Evolutionary conservation across 2,113 vertebrate genomes (phyloP).

Genomic region (Danio rerio): DNA sequence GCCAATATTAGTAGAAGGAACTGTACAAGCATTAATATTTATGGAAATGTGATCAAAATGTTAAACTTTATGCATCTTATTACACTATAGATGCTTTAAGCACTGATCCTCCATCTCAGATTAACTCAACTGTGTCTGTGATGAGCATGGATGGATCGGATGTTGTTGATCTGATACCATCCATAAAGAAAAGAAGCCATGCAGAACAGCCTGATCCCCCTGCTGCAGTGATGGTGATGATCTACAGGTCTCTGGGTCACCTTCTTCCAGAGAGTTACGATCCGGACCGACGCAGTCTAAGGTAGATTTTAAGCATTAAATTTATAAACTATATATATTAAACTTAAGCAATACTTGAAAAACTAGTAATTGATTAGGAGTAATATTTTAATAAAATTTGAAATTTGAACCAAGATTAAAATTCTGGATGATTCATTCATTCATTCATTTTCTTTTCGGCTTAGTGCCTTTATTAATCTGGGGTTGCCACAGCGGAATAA

Average conservation of each 20-base stretch:
- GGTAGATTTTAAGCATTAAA: slow-evolving; percentile 65
- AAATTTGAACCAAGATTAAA: no score
- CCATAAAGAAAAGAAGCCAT: slow-evolving; percentile 76
- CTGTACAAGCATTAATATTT: background rate
- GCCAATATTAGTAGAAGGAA: no score
- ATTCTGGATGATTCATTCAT: no score
- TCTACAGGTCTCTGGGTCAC: slow-evolving; percentile 82
- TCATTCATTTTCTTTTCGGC: no score
- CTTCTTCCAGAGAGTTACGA: slow-evolving; percentile 88
- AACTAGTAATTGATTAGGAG: no score
- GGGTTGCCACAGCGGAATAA: no score
- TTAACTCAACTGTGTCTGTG: slow-evolving; percentile 42
- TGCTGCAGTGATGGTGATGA: slow-evolving; percentile 79
- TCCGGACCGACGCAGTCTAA: slow-evolving; percentile 83
- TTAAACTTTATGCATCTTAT: background rate
- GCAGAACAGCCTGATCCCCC: slow-evolving; percentile 67
- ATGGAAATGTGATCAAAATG: background rate
- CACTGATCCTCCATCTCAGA: slow-evolving; percentile 65
- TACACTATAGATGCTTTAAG: slow-evolving; percentile 64
- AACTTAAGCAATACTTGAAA: no score
- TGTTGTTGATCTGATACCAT: background rate
- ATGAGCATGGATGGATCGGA: slow-evolving; percentile 25
- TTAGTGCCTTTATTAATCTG: no score
- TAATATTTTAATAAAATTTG: no score
- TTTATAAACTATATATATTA: no score